Base-by-base conservation (phyloP, 37 sponge, comb jelly and placozoan genomes). In the Aplysina aerophoba region DNA sequence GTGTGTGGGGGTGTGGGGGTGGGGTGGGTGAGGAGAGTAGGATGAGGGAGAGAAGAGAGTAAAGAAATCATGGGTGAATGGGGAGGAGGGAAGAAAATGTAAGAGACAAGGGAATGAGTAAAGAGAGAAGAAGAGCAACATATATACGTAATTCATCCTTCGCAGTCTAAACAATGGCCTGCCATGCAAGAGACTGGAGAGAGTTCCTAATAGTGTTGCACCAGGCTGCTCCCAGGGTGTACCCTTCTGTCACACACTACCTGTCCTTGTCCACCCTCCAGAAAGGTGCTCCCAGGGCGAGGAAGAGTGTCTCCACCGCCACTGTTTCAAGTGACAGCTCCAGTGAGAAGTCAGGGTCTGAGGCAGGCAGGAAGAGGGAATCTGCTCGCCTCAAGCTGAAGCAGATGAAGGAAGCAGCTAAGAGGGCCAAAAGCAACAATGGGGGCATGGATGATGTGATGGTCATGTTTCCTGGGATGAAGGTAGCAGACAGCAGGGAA, bases 321-420 rank as follows among this genome's bases (percentile, higher is more conserved):
- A 19, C 19, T 36, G 25, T 27, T 27, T 33, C 19, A 11, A 55
- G 27, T 27, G 55, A 27, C 20, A 39, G 22, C 16, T 73, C 22
- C n/a, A 62, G 30, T 31, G 20, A 16, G 19, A 83, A 24, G 53
- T 88, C 84, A 50, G 74, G 74, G 5, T 75, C 80, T 19, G 40
- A 59, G 81, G 91, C 91, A 21, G 91, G 88, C 33, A 87, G 83
- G 71, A 91, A 84, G 34, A 62, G 91, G 13, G 71, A 87, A 38
- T 88, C 84, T 38, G 63, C 30, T 27, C 65, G 25, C 35, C 20
- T 22, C 22, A 25, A 85, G 37, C 67, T 67, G 72, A 67, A 39
- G 24, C 74, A 73, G 3, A 40, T 38, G 6, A 30, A 57, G 37
- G 80, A 69, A 38, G 85, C 57, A 27, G 58, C 27, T 19, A 57